phyloP scores from a whole-genome alignment of 2,797 vertebrate genomes.

The Liparis tanakae region DNA sequence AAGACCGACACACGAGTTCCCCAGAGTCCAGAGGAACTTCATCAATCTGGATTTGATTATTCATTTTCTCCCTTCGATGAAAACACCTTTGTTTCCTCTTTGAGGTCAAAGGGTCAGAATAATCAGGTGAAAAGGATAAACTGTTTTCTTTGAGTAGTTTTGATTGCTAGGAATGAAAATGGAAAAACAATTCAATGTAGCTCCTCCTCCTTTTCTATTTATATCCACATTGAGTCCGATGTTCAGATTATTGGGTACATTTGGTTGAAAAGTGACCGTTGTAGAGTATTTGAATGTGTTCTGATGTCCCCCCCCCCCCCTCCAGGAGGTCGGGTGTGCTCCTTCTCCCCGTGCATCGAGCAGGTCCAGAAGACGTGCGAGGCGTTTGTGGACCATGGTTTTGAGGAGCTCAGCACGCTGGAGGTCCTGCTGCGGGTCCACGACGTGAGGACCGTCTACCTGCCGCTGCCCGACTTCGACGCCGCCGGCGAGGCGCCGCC shows the following conservation, averaged over 20 bases:
- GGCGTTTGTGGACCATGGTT: conserved; percentile 84
- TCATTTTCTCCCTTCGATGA: background rate
- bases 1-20: too few relatives aligned
- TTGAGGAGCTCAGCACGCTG: conserved; percentile 91
- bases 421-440: conserved; percentile 92
- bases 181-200: too few relatives aligned
- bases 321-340: conserved; percentile 93
- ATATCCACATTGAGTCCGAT: too few relatives aligned
- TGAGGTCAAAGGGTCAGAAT: background rate
- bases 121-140: background rate
- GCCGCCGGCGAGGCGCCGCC: conserved; percentile 67
- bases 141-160: too few relatives aligned
- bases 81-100: background rate
- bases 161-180: too few relatives aligned
- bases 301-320: too few relatives aligned
- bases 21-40: conserved; percentile 4
- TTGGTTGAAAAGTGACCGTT: too few relatives aligned
- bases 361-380: conserved; percentile 95
- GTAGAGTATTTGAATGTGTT: too few relatives aligned
- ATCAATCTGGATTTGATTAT: conserved; percentile 21
- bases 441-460: conserved; percentile 87
- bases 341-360: conserved; percentile 97
- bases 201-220: too few relatives aligned
- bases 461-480: conserved; percentile 91
- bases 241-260: too few relatives aligned